A percentile compares a stretch with the other conserved stretches of the same genome.
These are phyloP conservation scores for Anas platyrhynchos DNA, from an alignment of 2,113 vertebrate species.

Conservation along the genomic window DNA sequence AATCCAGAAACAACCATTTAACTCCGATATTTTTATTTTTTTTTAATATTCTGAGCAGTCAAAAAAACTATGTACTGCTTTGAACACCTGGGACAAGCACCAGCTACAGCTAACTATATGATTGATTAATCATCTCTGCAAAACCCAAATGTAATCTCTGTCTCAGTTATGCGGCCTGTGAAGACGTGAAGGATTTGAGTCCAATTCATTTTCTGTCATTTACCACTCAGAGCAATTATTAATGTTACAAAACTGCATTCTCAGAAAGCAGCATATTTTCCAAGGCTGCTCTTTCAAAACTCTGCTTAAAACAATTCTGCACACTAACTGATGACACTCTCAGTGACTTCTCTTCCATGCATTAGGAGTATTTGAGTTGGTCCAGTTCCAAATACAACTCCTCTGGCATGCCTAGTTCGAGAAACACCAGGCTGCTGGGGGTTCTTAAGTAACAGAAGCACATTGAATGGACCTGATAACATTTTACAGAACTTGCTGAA, in stretches of 20 bases:
- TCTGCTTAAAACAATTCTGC: not conserved
- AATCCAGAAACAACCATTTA: conserved; percentile 2
- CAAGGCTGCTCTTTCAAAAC: not conserved
- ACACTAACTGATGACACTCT: not conserved
- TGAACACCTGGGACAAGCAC: not conserved
- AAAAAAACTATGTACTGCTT: not conserved
- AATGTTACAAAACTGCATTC: not conserved
- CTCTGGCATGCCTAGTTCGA: not conserved
- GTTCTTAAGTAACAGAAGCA: not conserved
- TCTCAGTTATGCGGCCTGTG: not conserved
- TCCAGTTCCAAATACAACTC: not conserved
- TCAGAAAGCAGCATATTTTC: not conserved
- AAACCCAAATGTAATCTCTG: not conserved
- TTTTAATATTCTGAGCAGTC: conserved; percentile 6
- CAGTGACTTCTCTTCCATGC: not conserved
- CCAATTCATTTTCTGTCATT: not conserved
- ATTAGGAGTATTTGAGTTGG: not conserved
- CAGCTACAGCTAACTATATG: not conserved
- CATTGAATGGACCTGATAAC: not conserved
- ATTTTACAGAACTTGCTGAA: not conserved
- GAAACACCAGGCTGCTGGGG: not conserved
- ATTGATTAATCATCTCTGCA: not conserved
- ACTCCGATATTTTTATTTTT: too few relatives aligned
- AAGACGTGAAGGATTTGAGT: not conserved
- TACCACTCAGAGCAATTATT: not conserved